Base-by-base conservation (phyloP, 1,140 invertebrate genomes). In the Halictus rubicundus region DNA sequence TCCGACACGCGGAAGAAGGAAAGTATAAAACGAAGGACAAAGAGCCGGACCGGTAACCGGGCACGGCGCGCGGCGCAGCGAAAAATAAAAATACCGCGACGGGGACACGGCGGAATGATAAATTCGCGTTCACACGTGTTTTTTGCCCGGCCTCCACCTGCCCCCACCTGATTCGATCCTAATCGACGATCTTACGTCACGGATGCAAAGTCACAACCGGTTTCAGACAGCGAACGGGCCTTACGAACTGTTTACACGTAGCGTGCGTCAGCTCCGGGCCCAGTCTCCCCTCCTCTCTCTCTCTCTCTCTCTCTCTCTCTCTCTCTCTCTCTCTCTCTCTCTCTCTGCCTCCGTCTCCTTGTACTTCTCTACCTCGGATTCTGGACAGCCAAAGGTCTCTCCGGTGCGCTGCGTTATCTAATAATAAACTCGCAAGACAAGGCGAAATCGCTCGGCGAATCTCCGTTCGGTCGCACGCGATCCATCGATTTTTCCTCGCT, bases 171-270 rank as follows among this genome's bases (percentile, higher is more conserved):
- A 63, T 86, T 79, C 82, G 80, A 83, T 87, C 73, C 85, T 89
- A 89, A 88, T 88, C 87, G 86, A 83, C 72, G 80, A 83, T 91
- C 87, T 91, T 91, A 91, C 88, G 86, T 91, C 89, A 90, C 88
- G 84, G 77, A 88, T 89, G 90, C 88, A 90, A 90, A 90, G 87
- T 88, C 86, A 86, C 84, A 89, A 91, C 89, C 90, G 89, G 89
- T 91, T 91, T 72, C 73, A 46, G 54, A 71, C 77, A 60, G 39
- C 74, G 84, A 66, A 69, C 72, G 78, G 81, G 74, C 85, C 77
- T 84, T 82, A 82, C 74, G 61, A 86, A 77, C 83, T 90, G 87
- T 89, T 89, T 88, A 87, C 87, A 88, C 80, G 68, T 76, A 85
- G 74, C 84, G 83, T 54, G 70, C 32, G 82, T 46, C 61, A 65